Conservation (phyloP, 2,888 invertebrate species). For the Cancer borealis region DNA sequence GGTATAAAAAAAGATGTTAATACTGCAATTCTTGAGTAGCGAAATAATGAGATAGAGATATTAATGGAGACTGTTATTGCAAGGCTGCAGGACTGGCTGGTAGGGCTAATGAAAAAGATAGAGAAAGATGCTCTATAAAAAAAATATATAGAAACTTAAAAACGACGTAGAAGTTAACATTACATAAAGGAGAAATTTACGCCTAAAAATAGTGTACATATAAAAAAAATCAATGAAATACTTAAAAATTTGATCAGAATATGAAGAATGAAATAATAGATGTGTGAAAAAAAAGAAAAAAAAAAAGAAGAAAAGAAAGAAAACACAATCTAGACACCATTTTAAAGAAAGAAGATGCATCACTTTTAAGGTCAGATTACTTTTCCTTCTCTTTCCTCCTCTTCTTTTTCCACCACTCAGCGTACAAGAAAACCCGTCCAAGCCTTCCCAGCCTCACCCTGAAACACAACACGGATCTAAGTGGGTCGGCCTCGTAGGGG, state of each 20-base stretch:
- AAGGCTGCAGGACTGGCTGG: not conserved
- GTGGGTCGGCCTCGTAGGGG: not conserved
- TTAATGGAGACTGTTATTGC: not conserved
- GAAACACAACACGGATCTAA: conserved; percentile 35
- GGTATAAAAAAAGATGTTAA: not conserved
- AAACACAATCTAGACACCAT: not conserved
- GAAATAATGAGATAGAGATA: not conserved
- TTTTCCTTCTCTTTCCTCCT: not conserved
- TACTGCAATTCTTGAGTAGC: not conserved
- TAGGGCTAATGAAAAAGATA: not conserved
- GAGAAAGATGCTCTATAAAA: not conserved
- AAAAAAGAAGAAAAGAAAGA: not conserved
- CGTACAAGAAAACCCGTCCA: not conserved
- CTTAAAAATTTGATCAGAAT: not conserved
- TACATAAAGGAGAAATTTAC: not conserved
- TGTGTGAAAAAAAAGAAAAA: not conserved
- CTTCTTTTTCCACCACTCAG: not conserved
- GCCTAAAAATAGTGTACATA: not conserved
- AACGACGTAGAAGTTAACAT: not conserved
- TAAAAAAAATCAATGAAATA: not conserved
- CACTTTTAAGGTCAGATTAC: not conserved
- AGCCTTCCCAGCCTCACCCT: not conserved
- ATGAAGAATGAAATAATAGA: not conserved
- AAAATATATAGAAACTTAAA: not conserved
- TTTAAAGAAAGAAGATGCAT: not conserved